Base-by-base conservation (phyloP, 53 echinoderm and acorn worm species). In the Astropecten irregularis region DNA sequence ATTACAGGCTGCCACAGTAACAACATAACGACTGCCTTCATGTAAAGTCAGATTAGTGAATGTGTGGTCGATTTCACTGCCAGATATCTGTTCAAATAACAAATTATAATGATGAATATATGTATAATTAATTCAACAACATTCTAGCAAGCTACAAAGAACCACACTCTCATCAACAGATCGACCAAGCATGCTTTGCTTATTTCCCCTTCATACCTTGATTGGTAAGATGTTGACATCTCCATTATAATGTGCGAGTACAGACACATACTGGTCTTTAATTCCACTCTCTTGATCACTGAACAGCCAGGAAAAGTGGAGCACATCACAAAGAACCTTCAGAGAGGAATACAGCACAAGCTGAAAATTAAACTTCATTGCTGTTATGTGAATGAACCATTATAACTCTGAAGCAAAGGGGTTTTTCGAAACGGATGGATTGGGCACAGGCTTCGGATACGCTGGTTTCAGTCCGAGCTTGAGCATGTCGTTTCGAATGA, bases 21-120 rank as follows among this genome's bases (percentile, higher is more conserved):
- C 28, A 16, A 60, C 30, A 19, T 88, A 88, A 4, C 5, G 49
- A 65, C 70, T 70, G 48, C 88, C 88, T 72, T 88, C 88, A 28
- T 88, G 88, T 50, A 88, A 38, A 3, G 61, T 39, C 58, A 89
- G 27, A 53, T 84, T 66, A 40, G 76, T 89, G 31, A 89, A 76
- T 36, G 89, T 84, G 46, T 89, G 84, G 18, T 84, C 64, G n/a
- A 40, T 62, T 31, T 84, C 89, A 26, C 74, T 73, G 8, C 74
- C 66, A 25, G 65, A 65, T 38, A 89, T 34, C 88, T 89, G 47
- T 30, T 44, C 73, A 32, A 82, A 50, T 8, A 66, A 42, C 42
- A 66, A 21, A 9, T n/a, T n/a, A 61, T 31, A 19, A 10, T 52
- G 53, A 19, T 52, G 18, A 52, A 19, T 11, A 42, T 5, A 5